Evolutionary conservation across 2,888 invertebrate species (phyloP).

Genomic region (Abscondita cerata): DNA sequence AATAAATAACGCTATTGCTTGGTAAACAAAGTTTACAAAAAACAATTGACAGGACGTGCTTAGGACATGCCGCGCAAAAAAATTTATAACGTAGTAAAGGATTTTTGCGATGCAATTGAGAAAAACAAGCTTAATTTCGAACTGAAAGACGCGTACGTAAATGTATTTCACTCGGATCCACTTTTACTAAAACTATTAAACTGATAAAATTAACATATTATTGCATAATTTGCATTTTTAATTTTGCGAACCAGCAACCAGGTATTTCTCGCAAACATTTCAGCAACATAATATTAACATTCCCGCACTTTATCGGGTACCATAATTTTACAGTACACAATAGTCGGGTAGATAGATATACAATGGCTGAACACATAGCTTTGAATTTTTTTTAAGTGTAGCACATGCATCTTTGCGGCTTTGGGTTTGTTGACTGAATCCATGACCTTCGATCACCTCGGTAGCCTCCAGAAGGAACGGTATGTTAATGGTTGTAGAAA

Average conservation of each 20-base stretch:
- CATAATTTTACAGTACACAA: conserved; percentile 47
- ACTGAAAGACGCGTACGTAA: not conserved
- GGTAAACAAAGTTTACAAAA: no score
- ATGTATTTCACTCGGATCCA: conserved; percentile 24
- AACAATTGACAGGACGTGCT: no score
- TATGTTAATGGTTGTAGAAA: conserved; percentile 49
- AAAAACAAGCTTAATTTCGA: no score
- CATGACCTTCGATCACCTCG: conserved; percentile 43
- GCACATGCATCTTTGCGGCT: conserved; percentile 39
- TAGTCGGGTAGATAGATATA: conserved; percentile 45
- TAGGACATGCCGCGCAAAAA: no score
- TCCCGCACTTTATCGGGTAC: conserved; percentile 41
- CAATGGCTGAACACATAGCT: conserved; percentile 44
- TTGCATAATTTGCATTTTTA: conserved; percentile 45
- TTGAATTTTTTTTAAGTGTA: conserved; percentile 40
- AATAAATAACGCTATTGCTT: no score
- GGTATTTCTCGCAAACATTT: conserved; percentile 39
- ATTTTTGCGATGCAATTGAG: no score
- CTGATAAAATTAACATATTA: conserved; percentile 44
- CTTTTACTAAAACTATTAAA: conserved; percentile 22
- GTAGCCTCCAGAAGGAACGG: conserved; percentile 42
- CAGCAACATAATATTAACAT: conserved; percentile 46
- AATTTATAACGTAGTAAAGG: no score
- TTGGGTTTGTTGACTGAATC: conserved; percentile 35
- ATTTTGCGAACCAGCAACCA: conserved; percentile 31